Evolutionary conservation across 2,113 vertebrate genomes (phyloP), one percentile per base, ranked within the genome.

Genomic region (Bujurquina vittata): DNA sequence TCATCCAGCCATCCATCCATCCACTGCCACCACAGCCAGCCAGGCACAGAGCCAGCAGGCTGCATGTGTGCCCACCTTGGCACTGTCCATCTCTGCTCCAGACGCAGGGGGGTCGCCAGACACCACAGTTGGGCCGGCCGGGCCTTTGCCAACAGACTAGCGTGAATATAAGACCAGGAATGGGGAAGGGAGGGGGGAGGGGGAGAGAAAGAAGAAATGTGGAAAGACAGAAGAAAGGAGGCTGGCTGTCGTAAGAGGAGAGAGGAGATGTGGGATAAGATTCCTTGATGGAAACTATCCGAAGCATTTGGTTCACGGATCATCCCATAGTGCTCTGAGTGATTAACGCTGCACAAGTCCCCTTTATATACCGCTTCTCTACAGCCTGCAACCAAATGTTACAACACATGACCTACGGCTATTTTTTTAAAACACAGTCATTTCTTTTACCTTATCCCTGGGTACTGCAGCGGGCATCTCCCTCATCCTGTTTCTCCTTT

Each of bases 401-500:
- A 75, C 5, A 83, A n/a, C 76, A 82, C 29, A 84, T 5, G 37
- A 73, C 54, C 40, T n/a, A 0, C 46, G 35, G 26, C 37, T 60
- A 35, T 22, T 15, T 2, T 46, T 52, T 80, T 18, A 0, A 40
- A 79, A 77, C 49, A 29, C 18, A 18, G 4, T 12, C 35, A 12
- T 52, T 75, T 60, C 10, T 63, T 74, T 92, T 96, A 99, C 98
- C 97, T 99, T 99, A 81, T 99, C 98, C 86, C 97, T 95, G 79
- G 96, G 89, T 65, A 96, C 95, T n/a, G 96, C 67, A 18, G 97
- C 82, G 57, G 97, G 96, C 65, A 98, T 84, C 85, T 99, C 98
- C 91, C 98, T 96, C 92, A 98, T 97, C 79, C 97, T 91, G 95
- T 98, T 99, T 86, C 98, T 96, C 85, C 98, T 96, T 77, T 98